phyloP scores from a whole-genome alignment of 2,113 vertebrate species.

The Ramphastos sulfuratus region DNA sequence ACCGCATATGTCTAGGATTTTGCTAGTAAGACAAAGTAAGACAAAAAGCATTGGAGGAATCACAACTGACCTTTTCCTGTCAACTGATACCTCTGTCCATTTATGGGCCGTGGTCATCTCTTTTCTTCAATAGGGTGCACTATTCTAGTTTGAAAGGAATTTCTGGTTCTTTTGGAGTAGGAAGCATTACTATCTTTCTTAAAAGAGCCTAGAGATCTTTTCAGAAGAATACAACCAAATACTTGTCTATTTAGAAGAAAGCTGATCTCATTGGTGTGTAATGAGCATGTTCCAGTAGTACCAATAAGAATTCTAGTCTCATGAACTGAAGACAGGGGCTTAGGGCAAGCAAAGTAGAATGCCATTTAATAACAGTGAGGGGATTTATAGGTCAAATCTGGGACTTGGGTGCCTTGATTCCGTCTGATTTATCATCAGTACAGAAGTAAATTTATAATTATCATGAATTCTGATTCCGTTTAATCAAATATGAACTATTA shows the following conservation, averaged over 20 bases:
- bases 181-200: not conserved
- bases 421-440: not conserved
- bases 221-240: not conserved
- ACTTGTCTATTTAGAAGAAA: not conserved
- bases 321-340: not conserved
- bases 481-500: conserved; percentile 3
- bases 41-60: not conserved
- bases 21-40: not conserved
- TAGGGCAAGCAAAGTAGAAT: not conserved
- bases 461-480: not conserved
- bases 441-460: not conserved
- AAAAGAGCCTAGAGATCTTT: not conserved
- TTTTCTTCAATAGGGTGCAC: not conserved
- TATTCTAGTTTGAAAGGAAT: not conserved
- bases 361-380: not conserved
- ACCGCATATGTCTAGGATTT: not conserved
- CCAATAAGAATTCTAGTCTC: not conserved
- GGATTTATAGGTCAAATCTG: not conserved
- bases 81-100: not conserved
- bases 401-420: not conserved
- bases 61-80: not conserved
- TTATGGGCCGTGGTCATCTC: not conserved
- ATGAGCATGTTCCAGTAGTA: not conserved
- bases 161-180: not conserved
- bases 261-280: not conserved